These are phyloP conservation scores for Rhagium mordax DNA, from an alignment of 2,888 invertebrate species.

Conservation along the genomic window DNA sequence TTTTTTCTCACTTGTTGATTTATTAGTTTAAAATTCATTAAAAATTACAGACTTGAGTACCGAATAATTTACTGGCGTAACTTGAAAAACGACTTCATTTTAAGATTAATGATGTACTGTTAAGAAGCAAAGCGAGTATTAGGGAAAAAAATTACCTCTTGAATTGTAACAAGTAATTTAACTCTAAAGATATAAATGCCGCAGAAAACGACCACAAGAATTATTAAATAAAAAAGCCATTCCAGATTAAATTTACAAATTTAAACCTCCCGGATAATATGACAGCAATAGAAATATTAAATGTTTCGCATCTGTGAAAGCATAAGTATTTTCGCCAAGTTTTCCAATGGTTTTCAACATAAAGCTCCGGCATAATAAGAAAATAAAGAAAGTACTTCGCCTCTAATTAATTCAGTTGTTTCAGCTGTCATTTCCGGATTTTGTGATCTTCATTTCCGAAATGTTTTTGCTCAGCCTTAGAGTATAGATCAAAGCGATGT, in stretches of 20 bases:
- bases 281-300: neutral
- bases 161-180: neutral
- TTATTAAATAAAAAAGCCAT: neutral
- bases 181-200: neutral
- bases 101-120: neutral
- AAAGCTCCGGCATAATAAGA: conserved; percentile 11
- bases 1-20: no score
- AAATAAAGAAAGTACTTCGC: conserved; percentile 26
- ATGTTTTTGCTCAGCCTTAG: conserved; percentile 41
- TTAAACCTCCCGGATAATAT: neutral
- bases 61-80: neutral
- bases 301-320: neutral
- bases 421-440: conserved; percentile 51
- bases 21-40: no score
- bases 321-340: neutral
- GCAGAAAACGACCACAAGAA: neutral
- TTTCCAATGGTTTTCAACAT: neutral
- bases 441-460: conserved; percentile 42
- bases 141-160: no score
- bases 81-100: neutral
- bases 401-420: conserved; percentile 48
- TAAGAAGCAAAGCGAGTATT: no score
- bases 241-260: neutral
- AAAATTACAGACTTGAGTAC: neutral
- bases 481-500: conserved; percentile 46